These are phyloP conservation scores for Felis chaus DNA, from an alignment of 2,113 vertebrate genomes.

Conservation along the genomic window DNA sequence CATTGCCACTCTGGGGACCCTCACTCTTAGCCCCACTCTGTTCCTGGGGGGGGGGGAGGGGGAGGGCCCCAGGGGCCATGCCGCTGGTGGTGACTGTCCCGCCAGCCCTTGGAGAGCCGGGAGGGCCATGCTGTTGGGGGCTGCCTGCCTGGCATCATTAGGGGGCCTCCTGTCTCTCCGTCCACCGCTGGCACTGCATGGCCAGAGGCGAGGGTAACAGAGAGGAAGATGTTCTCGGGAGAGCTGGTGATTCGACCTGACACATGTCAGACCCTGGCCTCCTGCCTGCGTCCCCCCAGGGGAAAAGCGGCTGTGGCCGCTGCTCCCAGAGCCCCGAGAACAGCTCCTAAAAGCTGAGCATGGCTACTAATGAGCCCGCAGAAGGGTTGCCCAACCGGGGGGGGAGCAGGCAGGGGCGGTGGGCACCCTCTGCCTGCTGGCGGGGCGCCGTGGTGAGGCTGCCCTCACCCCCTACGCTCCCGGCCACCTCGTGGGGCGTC, in stretches of 20 bases:
- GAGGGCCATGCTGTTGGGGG: fast-evolving
- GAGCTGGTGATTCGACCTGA: not conserved
- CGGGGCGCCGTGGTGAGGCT: not conserved
- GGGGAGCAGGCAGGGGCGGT: not conserved
- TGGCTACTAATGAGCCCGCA: constrained; percentile 63
- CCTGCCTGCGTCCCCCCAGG: not conserved
- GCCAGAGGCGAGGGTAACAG: not conserved
- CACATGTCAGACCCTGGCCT: not conserved
- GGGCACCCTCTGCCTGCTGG: not conserved
- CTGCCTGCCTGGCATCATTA: not conserved
- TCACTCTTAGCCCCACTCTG: fast-evolving
- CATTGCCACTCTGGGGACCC: not conserved
- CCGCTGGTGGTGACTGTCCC: not conserved
- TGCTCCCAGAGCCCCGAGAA: constrained; percentile 54
- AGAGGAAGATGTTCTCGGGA: not conserved
- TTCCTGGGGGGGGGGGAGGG: fast-evolving
- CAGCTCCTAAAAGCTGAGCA: not conserved
- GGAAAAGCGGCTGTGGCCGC: not conserved
- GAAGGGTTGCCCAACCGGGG: constrained; percentile 16
- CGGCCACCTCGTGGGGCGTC: fast-evolving
- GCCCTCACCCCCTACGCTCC: fast-evolving
- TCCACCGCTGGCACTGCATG: not conserved
- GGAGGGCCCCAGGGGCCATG: fast-evolving
- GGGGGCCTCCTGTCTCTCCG: not conserved
- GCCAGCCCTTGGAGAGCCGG: not conserved